Percentiles rank a stretch among this genome's conserved stretches.
Conservation (phyloP, 2,888 invertebrate species). For the Tanypteryx hageni region DNA sequence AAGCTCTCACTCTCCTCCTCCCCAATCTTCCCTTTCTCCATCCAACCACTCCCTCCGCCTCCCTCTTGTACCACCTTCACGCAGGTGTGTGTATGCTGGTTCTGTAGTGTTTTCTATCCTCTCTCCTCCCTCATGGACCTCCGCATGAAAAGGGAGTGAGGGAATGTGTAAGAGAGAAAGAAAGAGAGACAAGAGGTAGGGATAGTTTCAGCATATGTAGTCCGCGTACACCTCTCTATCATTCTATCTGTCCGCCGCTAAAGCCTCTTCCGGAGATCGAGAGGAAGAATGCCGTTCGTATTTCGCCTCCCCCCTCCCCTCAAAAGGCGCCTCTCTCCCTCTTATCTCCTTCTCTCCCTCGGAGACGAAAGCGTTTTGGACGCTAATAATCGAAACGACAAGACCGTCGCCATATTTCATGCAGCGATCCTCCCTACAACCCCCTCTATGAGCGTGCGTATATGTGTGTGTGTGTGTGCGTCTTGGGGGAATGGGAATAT, state of each 20-base stretch:
- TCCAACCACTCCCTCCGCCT: neutral
- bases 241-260: neutral
- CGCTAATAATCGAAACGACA: slow-evolving; percentile 61
- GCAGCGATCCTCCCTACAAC: neutral
- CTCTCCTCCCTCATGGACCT: neutral
- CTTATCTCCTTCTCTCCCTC: neutral
- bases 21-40: neutral
- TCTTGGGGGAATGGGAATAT: neutral
- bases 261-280: neutral
- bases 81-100: neutral
- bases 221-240: neutral
- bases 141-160: neutral
- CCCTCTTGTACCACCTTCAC: neutral
- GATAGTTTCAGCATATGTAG: neutral
- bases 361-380: slow-evolving; percentile 55
- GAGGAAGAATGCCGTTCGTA: neutral
- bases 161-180: neutral
- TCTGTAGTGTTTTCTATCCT: neutral
- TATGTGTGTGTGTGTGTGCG: neutral
- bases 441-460: too few species aligned
- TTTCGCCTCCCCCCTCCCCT: neutral
- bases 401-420: slow-evolving; percentile 61
- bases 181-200: neutral
- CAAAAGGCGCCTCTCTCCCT: neutral
- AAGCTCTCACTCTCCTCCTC: neutral